Percentiles rank a stretch among this genome's conserved stretches.
These are phyloP conservation scores for Otolemur crassicaudatus DNA, from an alignment of 2,797 vertebrate species.

Conservation along the genomic window DNA sequence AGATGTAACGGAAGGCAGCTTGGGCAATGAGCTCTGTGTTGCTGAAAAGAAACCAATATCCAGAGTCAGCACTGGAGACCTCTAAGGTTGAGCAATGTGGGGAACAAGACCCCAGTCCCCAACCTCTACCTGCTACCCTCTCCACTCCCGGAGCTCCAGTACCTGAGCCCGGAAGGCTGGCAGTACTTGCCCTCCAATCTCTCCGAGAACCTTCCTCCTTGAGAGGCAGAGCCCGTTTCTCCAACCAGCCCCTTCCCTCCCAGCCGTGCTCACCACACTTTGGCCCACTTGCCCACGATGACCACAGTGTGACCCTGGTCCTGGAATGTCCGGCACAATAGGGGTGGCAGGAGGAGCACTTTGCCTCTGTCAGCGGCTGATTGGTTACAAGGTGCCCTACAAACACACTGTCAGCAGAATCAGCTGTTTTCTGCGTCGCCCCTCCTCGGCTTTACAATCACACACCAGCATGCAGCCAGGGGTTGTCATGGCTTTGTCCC, in stretches of 20 bases:
- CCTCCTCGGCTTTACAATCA: conserved; percentile 92
- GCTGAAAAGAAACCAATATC: background rate
- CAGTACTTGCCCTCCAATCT: background rate
- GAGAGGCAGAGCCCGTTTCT: background rate
- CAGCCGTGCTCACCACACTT: background rate
- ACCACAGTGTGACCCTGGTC: conserved; percentile 94
- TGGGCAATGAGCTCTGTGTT: background rate
- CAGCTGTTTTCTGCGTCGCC: conserved; percentile 97
- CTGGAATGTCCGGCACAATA: conserved; percentile 90
- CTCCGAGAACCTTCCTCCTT: background rate
- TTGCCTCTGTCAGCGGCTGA: conserved; percentile 89
- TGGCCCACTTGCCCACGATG: conserved; percentile 84
- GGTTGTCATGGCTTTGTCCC: conserved; percentile 95
- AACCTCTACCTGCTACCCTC: accelerated
- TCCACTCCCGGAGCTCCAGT: background rate
- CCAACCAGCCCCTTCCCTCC: background rate
- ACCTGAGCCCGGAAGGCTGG: background rate
- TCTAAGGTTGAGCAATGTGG: background rate
- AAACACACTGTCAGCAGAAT: conserved; percentile 94
- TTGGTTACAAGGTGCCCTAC: conserved; percentile 96
- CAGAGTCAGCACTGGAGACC: background rate
- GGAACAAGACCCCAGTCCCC: background rate
- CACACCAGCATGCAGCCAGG: conserved; percentile 92
- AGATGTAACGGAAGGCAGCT: background rate
- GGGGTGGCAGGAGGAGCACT: conserved; percentile 85